phyloP scores from a whole-genome alignment of 2,888 invertebrate species.

The Lepidochrysops patricia region DNA sequence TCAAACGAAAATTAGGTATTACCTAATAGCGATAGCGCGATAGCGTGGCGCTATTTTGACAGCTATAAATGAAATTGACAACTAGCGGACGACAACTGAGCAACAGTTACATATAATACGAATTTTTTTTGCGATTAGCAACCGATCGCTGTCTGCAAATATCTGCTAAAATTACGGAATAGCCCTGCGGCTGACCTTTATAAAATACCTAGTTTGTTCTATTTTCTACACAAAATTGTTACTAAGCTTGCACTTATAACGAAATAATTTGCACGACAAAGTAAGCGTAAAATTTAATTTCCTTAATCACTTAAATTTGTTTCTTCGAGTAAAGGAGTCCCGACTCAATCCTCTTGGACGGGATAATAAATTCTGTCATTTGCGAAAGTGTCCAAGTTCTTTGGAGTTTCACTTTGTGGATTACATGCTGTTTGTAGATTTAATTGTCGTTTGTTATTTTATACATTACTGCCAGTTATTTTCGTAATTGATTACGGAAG shows the following conservation, averaged over 20 bases:
- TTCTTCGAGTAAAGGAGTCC: slow-evolving; percentile 34
- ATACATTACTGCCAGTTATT: background rate
- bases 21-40: too few species aligned
- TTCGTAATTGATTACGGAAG: background rate
- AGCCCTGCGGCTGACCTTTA: too few species aligned
- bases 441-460: slow-evolving; percentile 5
- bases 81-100: too few species aligned
- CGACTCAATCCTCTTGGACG: slow-evolving; percentile 39
- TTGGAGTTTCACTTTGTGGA: slow-evolving; percentile 23
- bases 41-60: too few species aligned
- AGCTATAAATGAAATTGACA: too few species aligned
- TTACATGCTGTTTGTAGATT: slow-evolving; percentile 9
- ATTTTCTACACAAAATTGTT: background rate
- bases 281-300: slow-evolving; percentile 41
- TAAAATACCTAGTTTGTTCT: background rate
- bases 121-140: too few species aligned
- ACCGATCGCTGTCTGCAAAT: too few species aligned
- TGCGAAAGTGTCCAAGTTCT: slow-evolving; percentile 32
- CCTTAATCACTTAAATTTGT: slow-evolving; percentile 46
- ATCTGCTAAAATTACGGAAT: too few species aligned
- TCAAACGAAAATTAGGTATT: too few species aligned
- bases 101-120: too few species aligned
- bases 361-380: slow-evolving; percentile 44
- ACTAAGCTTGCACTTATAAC: background rate
- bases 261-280: background rate